Conservation (phyloP, 1,140 invertebrate species). For the Cherax destructor region DNA sequence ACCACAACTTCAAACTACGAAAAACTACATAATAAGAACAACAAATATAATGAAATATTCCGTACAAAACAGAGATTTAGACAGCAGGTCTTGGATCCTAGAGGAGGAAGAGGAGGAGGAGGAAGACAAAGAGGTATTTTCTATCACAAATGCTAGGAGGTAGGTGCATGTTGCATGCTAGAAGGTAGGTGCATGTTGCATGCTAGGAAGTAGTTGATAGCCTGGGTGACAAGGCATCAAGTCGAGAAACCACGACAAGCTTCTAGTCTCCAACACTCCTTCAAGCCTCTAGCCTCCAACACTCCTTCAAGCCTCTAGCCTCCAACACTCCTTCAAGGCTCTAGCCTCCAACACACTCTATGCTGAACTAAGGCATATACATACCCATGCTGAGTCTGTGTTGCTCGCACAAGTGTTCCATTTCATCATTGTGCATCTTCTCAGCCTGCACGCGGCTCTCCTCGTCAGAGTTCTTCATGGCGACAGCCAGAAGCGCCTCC, state of each 20-base stretch:
- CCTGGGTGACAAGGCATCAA: too few species aligned
- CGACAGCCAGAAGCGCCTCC: constrained; percentile 51
- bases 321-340: not conserved
- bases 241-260: not conserved
- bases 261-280: not conserved
- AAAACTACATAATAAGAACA: too few species aligned
- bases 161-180: too few species aligned
- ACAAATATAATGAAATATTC: too few species aligned
- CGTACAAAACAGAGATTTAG: too few species aligned
- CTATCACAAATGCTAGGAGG: not conserved
- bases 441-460: constrained; percentile 61
- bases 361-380: not conserved
- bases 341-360: not conserved
- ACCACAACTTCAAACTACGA: too few species aligned
- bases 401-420: constrained; percentile 68
- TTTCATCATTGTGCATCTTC: constrained; percentile 65
- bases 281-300: not conserved
- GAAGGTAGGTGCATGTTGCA: too few species aligned
- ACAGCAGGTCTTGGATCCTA: too few species aligned
- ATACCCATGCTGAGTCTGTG: constrained; percentile 71
- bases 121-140: too few species aligned
- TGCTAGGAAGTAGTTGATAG: too few species aligned
- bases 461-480: constrained; percentile 41
- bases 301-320: not conserved
- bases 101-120: too few species aligned